These are phyloP conservation scores for Lophochroa leadbeateri DNA, from an alignment of 2,113 vertebrate species.

Conservation along the genomic window DNA sequence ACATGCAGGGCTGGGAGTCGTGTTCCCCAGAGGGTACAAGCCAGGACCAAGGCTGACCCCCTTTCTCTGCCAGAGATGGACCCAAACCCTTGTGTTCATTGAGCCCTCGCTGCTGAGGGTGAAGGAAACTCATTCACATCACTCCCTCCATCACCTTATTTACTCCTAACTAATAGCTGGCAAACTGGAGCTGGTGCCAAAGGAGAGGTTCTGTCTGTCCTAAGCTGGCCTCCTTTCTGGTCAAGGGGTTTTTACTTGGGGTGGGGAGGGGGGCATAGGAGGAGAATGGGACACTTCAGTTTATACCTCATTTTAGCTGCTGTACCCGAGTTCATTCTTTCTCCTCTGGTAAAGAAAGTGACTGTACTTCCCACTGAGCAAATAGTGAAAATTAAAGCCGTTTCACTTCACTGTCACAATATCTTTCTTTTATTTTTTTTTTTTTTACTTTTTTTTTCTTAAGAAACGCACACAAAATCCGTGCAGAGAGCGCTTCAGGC, in stretches of 20 bases:
- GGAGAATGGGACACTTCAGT: constrained; percentile 18
- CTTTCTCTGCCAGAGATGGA: neutral
- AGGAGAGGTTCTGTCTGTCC: neutral
- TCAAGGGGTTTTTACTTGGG: constrained; percentile 29
- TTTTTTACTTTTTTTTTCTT: constrained; percentile 46
- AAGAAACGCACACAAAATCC: constrained; percentile 77
- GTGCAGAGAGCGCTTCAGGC: constrained; percentile 69
- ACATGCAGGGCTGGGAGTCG: neutral
- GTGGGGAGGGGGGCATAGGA: neutral
- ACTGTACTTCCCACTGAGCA: constrained; percentile 39
- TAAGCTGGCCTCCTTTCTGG: neutral
- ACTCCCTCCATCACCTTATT: neutral
- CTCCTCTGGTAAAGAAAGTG: constrained; percentile 46
- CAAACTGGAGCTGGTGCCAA: neutral
- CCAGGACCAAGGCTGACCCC: neutral
- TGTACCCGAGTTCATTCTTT: constrained; percentile 45
- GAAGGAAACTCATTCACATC: neutral
- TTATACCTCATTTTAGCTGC: constrained; percentile 62
- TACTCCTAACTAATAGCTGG: neutral
- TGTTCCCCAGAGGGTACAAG: neutral
- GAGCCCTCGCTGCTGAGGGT: neutral
- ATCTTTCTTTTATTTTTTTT: constrained; percentile 66
- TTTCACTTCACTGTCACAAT: constrained; percentile 71
- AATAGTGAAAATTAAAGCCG: constrained; percentile 60
- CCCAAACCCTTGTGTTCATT: neutral